Base-by-base conservation (phyloP, 92 coral and sea anemone species). In the Pocillopora meandrina region DNA sequence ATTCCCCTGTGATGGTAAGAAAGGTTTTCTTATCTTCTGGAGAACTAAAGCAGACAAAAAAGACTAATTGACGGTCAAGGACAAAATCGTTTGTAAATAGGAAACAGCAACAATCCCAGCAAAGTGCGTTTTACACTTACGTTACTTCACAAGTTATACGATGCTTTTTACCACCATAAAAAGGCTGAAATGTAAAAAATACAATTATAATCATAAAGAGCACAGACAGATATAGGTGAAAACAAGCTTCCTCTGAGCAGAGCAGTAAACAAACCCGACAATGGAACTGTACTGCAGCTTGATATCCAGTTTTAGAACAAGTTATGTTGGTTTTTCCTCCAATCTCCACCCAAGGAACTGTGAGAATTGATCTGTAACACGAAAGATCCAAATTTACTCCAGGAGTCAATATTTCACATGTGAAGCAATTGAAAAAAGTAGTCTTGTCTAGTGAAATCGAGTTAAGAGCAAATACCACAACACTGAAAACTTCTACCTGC, bases 311-410 rank as follows among this genome's bases (percentile, higher is more conserved):
- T 86, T 96, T 90, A 36, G 99, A 91, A 68, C 99, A 96, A 5
- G 92, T 87, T 65, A 96, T 94, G 9, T 90, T 35, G 2, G 93
- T 86, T 85, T 96, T 95, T 0, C 99, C 98, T n/a, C 99, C 99
- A 61, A 96, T 94, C 86, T 96, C 99, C 85, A 94, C 86, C 99
- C 99, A 96, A 21, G 99, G 99, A 23, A 96, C 92, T 31, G 99
- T 96, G 61, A 96, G 81, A 77, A 96, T 96, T 0, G 99, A 96
- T 74, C 99, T 96, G 86, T 35, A 81, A 80, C 34, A 21, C 35
- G 35, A 36, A 62, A 55, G 77, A 1, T 10, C n/a, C 62, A 14
- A 58, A 20, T 49, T 18, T 6, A 18, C 21, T 20, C 71, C 34
- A 65, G 31, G 18, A 23, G 5, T 9, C 36, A 19, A 20, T 21